phyloP scores from a whole-genome alignment of 2,797 vertebrate species.

The Poecilia velifera region DNA sequence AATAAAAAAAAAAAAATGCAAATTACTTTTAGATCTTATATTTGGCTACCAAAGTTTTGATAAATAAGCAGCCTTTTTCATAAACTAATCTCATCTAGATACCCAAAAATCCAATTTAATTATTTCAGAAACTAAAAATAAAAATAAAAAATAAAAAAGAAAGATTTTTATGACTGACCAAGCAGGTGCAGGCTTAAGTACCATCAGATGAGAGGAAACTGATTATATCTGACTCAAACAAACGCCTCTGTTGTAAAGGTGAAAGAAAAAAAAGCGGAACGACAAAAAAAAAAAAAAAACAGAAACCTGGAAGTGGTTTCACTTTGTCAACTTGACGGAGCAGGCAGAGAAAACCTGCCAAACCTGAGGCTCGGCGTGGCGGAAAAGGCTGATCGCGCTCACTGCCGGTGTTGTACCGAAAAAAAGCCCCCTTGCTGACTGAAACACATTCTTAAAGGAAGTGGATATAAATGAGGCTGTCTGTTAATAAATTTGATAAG shows the following conservation, averaged over 20 bases:
- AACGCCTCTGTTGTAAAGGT: not conserved
- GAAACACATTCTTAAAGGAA: not conserved
- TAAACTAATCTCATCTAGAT: not conserved
- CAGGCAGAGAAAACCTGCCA: slow-evolving; percentile 27
- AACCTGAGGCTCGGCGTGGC: slow-evolving; percentile 47
- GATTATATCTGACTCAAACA: not conserved
- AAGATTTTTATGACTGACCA: not conserved
- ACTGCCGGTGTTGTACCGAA: slow-evolving; percentile 52
- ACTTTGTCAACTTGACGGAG: slow-evolving; percentile 1
- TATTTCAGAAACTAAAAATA: not conserved
- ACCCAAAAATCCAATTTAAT: not conserved
- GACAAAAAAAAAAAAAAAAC: too few relatives aligned
- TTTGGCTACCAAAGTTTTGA: not conserved
- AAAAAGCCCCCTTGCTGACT: not conserved
- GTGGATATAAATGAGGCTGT: not conserved
- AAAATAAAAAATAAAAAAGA: not conserved
- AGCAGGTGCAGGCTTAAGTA: not conserved
- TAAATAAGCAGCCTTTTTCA: not conserved
- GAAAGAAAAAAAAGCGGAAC: not conserved
- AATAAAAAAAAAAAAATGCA: not conserved
- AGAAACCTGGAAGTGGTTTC: not conserved
- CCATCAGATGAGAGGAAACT: not conserved
- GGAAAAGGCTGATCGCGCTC: slow-evolving; percentile 60
- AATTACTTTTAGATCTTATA: not conserved
- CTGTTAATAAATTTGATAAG: not conserved